Base-by-base conservation (phyloP, 2,888 invertebrate genomes). In the Aspidiotus destructor region DNA sequence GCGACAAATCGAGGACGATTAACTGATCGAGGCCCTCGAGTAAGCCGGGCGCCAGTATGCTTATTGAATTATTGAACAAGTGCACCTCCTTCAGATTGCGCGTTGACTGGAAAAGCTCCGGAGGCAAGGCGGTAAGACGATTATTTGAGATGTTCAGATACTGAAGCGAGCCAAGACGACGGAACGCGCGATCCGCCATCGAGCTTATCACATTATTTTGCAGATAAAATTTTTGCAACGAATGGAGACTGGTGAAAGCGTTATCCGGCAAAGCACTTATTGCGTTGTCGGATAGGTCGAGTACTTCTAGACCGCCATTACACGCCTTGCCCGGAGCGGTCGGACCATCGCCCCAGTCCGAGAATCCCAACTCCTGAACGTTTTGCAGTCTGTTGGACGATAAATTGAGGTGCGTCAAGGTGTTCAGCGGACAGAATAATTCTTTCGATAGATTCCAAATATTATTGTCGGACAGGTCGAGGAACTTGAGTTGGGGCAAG, bases 121-220 rank as follows among this genome's bases (percentile, higher is more conserved):
- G 86, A 61, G 95, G 94, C 73, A 96, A 81, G 63, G 90, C 89
- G 53, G 88, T 88, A 72, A 96, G 86, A 81, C 90, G 88, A 79
- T 96, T 96, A 75, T 90, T 89, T 48, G 93, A 91, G 67, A 96
- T 80, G 79, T 95, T 92, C 72, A 96, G 84, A 75, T 90, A 85
- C 80, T 88, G 88, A 72, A 96, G 80, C 72, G 87, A 86, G 77
- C 87, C 86, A 62, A 95, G 79, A 28, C 91, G 90, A 71, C 85
- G 83, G 70, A 95, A 80, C 0, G 92, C 90, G 75, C 86, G 85
- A 77, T 92, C 92, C 64, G 87, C 88, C 5, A 93, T 86, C 85
- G 90, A 89, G 53, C 88, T 87, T 73, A 95, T 88, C 78, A 89
- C 90, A 76, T 95, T 95, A 76, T 90, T 87, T 75, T 92, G 89